Conservation (phyloP, 2,888 invertebrate genomes). For the Nomada hirtipes region DNA sequence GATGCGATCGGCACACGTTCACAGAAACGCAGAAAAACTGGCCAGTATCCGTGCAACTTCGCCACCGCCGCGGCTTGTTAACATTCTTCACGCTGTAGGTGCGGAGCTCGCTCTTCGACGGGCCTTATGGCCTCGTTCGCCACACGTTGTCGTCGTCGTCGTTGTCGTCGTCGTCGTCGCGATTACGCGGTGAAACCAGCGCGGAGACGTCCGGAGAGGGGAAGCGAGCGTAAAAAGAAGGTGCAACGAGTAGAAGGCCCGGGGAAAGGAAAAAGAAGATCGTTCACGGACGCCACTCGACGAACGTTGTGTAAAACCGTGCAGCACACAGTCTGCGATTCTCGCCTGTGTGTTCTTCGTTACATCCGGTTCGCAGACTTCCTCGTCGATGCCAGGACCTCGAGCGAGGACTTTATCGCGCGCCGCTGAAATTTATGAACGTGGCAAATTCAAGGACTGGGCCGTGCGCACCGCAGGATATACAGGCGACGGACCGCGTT, state of each 20-base stretch:
- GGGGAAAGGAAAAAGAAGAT: conserved; percentile 53
- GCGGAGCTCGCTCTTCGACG: conserved; percentile 65
- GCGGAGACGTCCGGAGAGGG: neutral
- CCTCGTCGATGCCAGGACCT: conserved; percentile 61
- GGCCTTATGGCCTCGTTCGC: conserved; percentile 45
- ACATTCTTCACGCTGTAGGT: conserved; percentile 78
- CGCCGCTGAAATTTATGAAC: conserved; percentile 66
- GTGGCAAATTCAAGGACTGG: conserved; percentile 62
- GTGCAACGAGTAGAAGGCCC: neutral
- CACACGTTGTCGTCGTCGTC: conserved; percentile 48
- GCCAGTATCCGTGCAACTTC: conserved; percentile 65
- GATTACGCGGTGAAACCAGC: conserved; percentile 48
- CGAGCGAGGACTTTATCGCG: conserved; percentile 68
- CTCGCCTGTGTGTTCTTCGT: conserved; percentile 52
- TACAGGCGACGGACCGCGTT: conserved; percentile 41
- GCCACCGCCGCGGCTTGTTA: conserved; percentile 75
- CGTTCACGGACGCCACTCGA: conserved; percentile 46
- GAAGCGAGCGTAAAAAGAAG: conserved; percentile 21
- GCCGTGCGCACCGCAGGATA: conserved; percentile 32
- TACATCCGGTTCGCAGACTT: conserved; percentile 66
- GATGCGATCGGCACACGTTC: conserved; percentile 74
- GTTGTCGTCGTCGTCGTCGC: conserved; percentile 50
- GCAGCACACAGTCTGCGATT: conserved; percentile 37
- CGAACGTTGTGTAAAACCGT: conserved; percentile 21
- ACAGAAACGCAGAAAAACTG: conserved; percentile 70